Conservation (phyloP, 2,888 invertebrate genomes). For the Dryobota labecula region DNA sequence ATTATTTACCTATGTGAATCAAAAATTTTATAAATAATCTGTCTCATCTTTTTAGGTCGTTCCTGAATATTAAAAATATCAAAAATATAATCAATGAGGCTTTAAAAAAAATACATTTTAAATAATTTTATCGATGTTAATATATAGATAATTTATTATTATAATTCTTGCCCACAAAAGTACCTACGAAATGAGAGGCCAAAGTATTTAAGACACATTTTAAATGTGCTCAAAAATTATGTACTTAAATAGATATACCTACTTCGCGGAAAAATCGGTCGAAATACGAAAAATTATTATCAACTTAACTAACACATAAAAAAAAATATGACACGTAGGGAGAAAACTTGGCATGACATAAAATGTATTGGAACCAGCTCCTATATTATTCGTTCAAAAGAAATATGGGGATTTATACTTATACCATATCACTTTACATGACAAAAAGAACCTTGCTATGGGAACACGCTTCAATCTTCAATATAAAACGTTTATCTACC, state of each 20-base stretch:
- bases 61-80: slow-evolving; percentile 19
- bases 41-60: slow-evolving; percentile 14
- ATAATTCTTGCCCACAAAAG: slow-evolving; percentile 17
- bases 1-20: slow-evolving; percentile 19
- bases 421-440: slow-evolving; percentile 19
- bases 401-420: background rate
- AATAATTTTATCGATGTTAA: slow-evolving; percentile 24
- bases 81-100: slow-evolving; percentile 14
- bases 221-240: slow-evolving; percentile 20
- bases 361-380: background rate
- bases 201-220: slow-evolving; percentile 43
- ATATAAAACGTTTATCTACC: background rate
- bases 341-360: background rate
- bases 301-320: no score
- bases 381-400: slow-evolving; percentile 2
- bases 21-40: slow-evolving; percentile 23
- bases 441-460: background rate
- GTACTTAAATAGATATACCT: background rate
- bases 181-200: slow-evolving; percentile 57
- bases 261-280: background rate
- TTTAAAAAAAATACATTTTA: slow-evolving; percentile 12
- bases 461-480: background rate
- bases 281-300: background rate
- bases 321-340: no score
- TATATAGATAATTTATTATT: slow-evolving; percentile 7